Base-by-base conservation (phyloP, 53 echinoderm and acorn worm genomes). In the Glandiceps talaboti region DNA sequence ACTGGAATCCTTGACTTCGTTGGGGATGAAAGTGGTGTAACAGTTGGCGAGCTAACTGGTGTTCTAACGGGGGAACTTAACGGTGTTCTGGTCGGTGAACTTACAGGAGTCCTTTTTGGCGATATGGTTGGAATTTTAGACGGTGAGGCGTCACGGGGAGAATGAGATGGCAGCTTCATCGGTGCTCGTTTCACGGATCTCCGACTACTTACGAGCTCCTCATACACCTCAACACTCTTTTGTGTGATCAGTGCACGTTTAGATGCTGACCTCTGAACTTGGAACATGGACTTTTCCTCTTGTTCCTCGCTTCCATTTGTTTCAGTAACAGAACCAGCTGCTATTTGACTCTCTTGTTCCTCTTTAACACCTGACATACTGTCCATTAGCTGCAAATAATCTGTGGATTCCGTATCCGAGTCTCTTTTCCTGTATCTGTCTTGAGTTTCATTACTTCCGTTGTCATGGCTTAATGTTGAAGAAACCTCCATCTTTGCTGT, bases 161-260 rank as follows among this genome's bases (percentile, higher is more conserved):
- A 32, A 29, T 45, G 77, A 25, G 75, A 76, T 14, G 32, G 33
- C 29, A 1, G 28, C 33, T 80, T 80, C 1, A 27, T 27, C 1
- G 29, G 80, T 14, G 33, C 20, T 29, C 80, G 31, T 1, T 75
- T 64, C 27, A 64, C 75, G 0, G 86, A 89, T 32, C 88, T 90
- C 74, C 82, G 76, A n/a, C 94, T 90, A 45, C 94, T 90, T 10
- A 93, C 83, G 14, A 93, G 75, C 77, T 84, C 84, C 45, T 90
- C 83, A 78, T 93, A 93, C 29, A 86, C 90, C 76, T 86, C 81
- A 73, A 88, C 77, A 45, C 90, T 90, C 12, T 88, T 76, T 10
- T 82, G 78, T 1, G 94, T 73, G 1, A 88, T 79, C 14, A 88
- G 80, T 0, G 6, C 64, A 12, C 64, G 64, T 45, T 45, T 45